phyloP scores from a whole-genome alignment of 2,113 vertebrate genomes.

The zebrafish (Danio rerio) region DNA sequence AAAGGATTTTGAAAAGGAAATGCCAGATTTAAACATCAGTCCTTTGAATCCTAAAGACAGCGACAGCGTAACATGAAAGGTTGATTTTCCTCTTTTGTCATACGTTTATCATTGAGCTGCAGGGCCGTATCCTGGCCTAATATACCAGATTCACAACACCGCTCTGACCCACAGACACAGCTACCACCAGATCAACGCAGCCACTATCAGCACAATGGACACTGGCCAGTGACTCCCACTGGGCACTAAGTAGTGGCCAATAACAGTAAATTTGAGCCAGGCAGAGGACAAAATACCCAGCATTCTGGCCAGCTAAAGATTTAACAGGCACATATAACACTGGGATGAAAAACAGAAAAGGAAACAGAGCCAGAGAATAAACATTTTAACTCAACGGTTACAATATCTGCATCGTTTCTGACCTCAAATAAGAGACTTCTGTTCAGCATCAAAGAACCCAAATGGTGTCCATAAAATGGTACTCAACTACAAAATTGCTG shows the following conservation, averaged over 20 bases:
- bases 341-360: neutral
- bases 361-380: neutral
- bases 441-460: slow-evolving; percentile 6
- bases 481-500: neutral
- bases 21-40: neutral
- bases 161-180: slow-evolving; percentile 36
- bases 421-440: neutral
- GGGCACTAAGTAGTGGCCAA: slow-evolving; percentile 16
- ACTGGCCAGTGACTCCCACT: slow-evolving; percentile 27
- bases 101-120: slow-evolving; percentile 46
- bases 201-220: slow-evolving; percentile 45
- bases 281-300: neutral
- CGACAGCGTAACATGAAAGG: neutral
- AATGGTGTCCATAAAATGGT: neutral
- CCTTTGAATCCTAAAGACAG: neutral
- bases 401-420: neutral
- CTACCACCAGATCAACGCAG: slow-evolving; percentile 30
- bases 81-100: slow-evolving; percentile 44
- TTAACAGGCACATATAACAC: neutral
- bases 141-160: slow-evolving; percentile 24
- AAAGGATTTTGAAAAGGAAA: neutral
- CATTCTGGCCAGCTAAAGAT: slow-evolving; percentile 5
- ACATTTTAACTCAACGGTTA: neutral
- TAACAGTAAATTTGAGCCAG: slow-evolving; percentile 10
- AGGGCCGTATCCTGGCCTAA: slow-evolving; percentile 39